phyloP scores from a whole-genome alignment of 2,797 vertebrate genomes.

The Oreonectes daqikongensis region DNA sequence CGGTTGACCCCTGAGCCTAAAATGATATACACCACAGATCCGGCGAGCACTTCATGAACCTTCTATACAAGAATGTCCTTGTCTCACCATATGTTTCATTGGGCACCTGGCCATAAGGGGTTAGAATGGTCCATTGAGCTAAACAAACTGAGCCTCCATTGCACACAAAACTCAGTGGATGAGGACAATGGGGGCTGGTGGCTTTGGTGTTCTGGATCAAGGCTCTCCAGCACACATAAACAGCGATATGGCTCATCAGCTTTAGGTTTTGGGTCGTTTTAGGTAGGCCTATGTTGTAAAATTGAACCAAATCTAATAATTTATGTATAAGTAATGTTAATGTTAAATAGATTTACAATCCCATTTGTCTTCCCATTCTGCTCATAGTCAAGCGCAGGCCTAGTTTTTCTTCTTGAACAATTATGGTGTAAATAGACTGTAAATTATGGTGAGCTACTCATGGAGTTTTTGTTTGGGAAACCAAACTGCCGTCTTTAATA shows the following conservation, averaged over 20 bases:
- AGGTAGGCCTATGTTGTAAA: neutral
- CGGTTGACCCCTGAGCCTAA: conserved; percentile 53
- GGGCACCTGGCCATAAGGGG: conserved; percentile 67
- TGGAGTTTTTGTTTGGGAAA: conserved; percentile 80
- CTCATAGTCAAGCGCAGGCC: neutral
- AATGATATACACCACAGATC: conserved; percentile 49
- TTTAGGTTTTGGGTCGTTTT: conserved; percentile 1
- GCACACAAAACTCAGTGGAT: conserved; percentile 35
- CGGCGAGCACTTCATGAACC: conserved; percentile 59
- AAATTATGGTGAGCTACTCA: conserved; percentile 80
- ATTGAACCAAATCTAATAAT: too few relatives aligned
- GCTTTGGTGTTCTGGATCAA: conserved; percentile 36
- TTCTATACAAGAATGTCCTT: conserved; percentile 51
- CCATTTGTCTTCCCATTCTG: too few relatives aligned
- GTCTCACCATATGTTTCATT: conserved; percentile 65
- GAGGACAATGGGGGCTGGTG: conserved; percentile 14
- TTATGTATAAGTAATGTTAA: too few relatives aligned
- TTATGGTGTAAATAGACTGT: conserved; percentile 65
- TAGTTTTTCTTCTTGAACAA: conserved; percentile 55
- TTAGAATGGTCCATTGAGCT: conserved; percentile 74
- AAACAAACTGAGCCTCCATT: conserved; percentile 69
- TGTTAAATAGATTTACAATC: too few relatives aligned
- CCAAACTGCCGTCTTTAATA: conserved; percentile 81
- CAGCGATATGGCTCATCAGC: conserved; percentile 19
- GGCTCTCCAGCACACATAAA: conserved; percentile 9